Evolutionary conservation across 92 coral and sea anemone species (phyloP).

Genomic region (Zoanthus gigantus): DNA sequence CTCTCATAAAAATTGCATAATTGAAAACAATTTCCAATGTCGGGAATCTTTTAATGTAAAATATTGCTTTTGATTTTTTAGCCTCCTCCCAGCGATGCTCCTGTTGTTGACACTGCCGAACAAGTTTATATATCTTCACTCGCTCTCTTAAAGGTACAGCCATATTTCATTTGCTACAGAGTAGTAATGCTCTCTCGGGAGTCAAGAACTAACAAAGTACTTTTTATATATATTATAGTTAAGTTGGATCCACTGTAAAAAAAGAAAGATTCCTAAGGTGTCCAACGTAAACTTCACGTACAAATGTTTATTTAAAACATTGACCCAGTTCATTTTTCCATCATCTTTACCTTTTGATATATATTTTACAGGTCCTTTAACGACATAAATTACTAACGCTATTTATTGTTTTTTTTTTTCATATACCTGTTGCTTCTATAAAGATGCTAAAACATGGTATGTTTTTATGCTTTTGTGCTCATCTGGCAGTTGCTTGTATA

Average conservation of each 20-base stretch:
- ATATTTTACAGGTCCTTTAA: not conserved
- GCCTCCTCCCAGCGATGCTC: constrained; percentile 88
- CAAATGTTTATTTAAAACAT: no score
- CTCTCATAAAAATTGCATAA: not conserved
- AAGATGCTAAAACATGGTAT: constrained; percentile 99
- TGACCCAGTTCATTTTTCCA: no score
- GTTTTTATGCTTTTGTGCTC: constrained; percentile 19
- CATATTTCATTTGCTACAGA: not conserved
- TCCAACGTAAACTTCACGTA: no score
- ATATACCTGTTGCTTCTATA: not conserved
- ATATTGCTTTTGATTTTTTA: constrained; percentile 30
- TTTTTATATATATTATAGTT: no score
- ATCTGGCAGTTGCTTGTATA: not conserved
- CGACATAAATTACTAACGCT: not conserved
- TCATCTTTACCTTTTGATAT: not conserved
- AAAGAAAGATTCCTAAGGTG: no score
- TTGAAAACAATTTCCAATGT: not conserved
- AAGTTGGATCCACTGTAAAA: no score
- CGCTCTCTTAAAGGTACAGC: constrained; percentile 84
- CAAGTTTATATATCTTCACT: constrained; percentile 96
- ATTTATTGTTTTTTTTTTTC: not conserved
- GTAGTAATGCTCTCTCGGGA: not conserved
- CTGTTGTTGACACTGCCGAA: constrained; percentile 98
- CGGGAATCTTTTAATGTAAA: not conserved
- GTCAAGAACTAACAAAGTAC: not conserved